These are phyloP conservation scores for Thelaira solivaga DNA, from an alignment of 2,888 invertebrate species.

Conservation along the genomic window DNA sequence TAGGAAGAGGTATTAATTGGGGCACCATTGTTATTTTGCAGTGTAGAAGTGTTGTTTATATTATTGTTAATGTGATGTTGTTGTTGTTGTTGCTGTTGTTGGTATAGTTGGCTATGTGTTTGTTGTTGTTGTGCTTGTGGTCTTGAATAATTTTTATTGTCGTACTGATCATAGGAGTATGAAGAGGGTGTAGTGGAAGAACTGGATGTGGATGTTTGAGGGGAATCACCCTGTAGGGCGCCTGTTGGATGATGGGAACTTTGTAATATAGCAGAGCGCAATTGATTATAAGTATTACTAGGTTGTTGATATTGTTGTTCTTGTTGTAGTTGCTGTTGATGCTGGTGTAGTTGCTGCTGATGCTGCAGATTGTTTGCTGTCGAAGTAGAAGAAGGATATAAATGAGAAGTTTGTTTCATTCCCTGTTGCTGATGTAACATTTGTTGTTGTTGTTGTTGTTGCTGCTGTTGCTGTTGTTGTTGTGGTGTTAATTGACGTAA, in stretches of 20 bases:
- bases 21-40: conserved; percentile 65
- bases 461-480: conserved; percentile 65
- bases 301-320: conserved; percentile 71
- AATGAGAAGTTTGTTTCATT: conserved; percentile 76
- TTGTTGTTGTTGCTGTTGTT: conserved; percentile 55
- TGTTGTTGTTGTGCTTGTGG: conserved; percentile 61
- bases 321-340: conserved; percentile 65
- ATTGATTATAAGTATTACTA: conserved; percentile 73
- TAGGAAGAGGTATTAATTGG: conserved; percentile 45
- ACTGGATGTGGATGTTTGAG: conserved; percentile 60
- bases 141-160: conserved; percentile 63
- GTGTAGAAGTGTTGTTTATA: conserved; percentile 50
- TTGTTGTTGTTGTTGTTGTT: conserved; percentile 63
- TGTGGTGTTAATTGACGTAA: conserved; percentile 63
- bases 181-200: conserved; percentile 52
- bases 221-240: conserved; percentile 61
- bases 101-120: conserved; percentile 60
- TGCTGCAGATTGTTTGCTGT: conserved; percentile 65
- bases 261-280: conserved; percentile 75
- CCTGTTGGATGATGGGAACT: conserved; percentile 76
- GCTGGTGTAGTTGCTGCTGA: conserved; percentile 66
- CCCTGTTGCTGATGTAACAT: conserved; percentile 64
- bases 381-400: conserved; percentile 70
- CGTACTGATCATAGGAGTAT: conserved; percentile 70
- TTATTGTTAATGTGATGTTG: conserved; percentile 60